These are phyloP conservation scores for Cistogaster globosa DNA, from an alignment of 2,888 invertebrate species.

Conservation along the genomic window DNA sequence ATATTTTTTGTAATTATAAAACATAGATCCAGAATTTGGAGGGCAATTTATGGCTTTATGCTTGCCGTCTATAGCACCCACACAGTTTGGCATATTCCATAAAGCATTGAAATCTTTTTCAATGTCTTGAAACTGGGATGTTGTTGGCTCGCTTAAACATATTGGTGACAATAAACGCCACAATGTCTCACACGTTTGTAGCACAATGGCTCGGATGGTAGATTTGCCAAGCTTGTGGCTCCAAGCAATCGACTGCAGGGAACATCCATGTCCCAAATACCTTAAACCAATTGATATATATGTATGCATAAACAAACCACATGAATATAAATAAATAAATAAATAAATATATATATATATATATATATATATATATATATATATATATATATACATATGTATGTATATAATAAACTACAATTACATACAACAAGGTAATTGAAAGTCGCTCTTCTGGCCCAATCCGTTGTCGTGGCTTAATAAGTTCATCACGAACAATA, in stretches of 20 bases:
- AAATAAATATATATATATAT: too few relatives aligned
- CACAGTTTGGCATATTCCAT: conserved; percentile 56
- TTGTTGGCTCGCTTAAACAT: conserved; percentile 3
- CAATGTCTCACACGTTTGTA: background rate
- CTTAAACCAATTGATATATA: background rate
- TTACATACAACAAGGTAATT: background rate
- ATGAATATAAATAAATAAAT: too few relatives aligned
- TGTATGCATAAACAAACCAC: background rate
- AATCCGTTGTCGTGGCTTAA: background rate
- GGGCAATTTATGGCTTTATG: too few relatives aligned
- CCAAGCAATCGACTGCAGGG: background rate
- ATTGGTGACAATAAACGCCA: conserved; percentile 13
- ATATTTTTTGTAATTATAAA: conserved; percentile 62
- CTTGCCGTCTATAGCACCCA: conserved; percentile 24
- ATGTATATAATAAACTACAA: background rate
- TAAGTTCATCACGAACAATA: conserved; percentile 17
- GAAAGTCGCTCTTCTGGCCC: conserved; percentile 10
- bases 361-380: too few relatives aligned
- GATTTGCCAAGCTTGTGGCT: too few relatives aligned
- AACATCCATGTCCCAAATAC: background rate
- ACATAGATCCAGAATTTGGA: too few relatives aligned
- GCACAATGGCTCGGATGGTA: too few relatives aligned
- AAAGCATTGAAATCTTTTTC: conserved; percentile 39
- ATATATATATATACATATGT: too few relatives aligned
- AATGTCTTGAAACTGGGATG: conserved; percentile 31